Conservation (phyloP, 92 coral and sea anemone genomes). For the Epizoanthus illoricatus region DNA sequence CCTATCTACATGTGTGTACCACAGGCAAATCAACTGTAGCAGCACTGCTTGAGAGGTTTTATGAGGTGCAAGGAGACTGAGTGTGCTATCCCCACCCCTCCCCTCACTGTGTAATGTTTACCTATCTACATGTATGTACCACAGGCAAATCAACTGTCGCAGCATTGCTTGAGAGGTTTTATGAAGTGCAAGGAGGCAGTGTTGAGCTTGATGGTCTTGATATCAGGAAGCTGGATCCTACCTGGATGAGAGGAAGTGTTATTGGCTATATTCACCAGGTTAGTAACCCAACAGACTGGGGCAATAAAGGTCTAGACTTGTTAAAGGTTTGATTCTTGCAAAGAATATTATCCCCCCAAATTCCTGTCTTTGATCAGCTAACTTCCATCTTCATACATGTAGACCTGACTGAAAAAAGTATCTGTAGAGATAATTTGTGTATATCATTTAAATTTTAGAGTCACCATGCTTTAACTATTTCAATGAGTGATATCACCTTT, state of each 20-base stretch:
- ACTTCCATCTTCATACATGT: too few relatives aligned
- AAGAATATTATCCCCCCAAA: background rate
- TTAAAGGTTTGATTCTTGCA: background rate
- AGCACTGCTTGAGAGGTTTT: conserved; percentile 84
- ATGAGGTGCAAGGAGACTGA: conserved; percentile 80
- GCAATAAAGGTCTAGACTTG: background rate
- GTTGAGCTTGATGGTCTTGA: conserved; percentile 79
- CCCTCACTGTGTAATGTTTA: background rate
- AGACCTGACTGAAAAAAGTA: too few relatives aligned
- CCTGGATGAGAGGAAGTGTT: conserved; percentile 91
- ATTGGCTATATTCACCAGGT: conserved; percentile 99
- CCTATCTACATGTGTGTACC: background rate
- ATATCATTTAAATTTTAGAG: too few relatives aligned
- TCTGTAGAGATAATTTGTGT: too few relatives aligned
- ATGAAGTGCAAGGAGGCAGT: conserved; percentile 76
- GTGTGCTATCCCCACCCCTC: conserved; percentile 34
- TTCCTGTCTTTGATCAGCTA: too few relatives aligned
- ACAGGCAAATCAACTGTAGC: conserved; percentile 95
- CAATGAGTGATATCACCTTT: too few relatives aligned
- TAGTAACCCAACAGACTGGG: background rate
- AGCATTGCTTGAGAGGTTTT: conserved; percentile 85
- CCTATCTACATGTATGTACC: background rate
- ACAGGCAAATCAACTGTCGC: conserved; percentile 95
- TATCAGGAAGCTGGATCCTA: conserved; percentile 77
- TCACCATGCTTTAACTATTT: too few relatives aligned